Evolutionary conservation across 2,888 invertebrate species (phyloP), one percentile per base, ranked within the genome.

Genomic region (Tenthredo scrophulariae): DNA sequence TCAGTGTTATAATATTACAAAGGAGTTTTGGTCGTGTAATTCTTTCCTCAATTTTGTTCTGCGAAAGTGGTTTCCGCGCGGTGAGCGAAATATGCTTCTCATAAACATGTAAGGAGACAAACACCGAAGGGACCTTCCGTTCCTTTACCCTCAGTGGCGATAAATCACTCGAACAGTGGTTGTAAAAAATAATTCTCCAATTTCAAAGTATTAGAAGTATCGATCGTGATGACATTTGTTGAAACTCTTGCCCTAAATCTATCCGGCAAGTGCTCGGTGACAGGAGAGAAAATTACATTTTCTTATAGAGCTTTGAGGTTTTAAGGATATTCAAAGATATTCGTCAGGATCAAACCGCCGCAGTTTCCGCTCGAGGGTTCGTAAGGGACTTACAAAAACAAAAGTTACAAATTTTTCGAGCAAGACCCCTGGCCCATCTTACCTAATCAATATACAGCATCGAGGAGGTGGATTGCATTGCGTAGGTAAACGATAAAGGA

Each of bases 261-360:
- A 33, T 33, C 29, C 67, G 33, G 33, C 67, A 33, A 67, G 67
- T 67, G 67, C 67, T 18, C 6, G 67, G 29, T 33, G 67, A 67
- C 67, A 33, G 67, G 67, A 33, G 67, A 67, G 67, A 67, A 67
- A 67, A 67, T 67, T 67, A 67, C 67, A 67, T 33, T 67, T 67
- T 67, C 67, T 29, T 67, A 67, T 26, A 67, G 33, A 67, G 67
- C 67, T 67, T 67, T 67, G 67, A 33, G 67, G 67, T 67, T 67
- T 67, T 67, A 67, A 67, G 67, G 33, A 33, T 33, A 67, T 67
- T 67, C 67, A 67, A 67, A 67, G 67, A 67, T 67, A 67, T 67
- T 67, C 67, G 67, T 67, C 67, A 67, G 67, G 67, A 67, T 67
- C 33, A 26, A 67, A 67, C 29, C 29, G 18, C 29, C 67, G 67